These are phyloP conservation scores for Acronicta psi DNA, from an alignment of 2,888 invertebrate species.

Conservation along the genomic window DNA sequence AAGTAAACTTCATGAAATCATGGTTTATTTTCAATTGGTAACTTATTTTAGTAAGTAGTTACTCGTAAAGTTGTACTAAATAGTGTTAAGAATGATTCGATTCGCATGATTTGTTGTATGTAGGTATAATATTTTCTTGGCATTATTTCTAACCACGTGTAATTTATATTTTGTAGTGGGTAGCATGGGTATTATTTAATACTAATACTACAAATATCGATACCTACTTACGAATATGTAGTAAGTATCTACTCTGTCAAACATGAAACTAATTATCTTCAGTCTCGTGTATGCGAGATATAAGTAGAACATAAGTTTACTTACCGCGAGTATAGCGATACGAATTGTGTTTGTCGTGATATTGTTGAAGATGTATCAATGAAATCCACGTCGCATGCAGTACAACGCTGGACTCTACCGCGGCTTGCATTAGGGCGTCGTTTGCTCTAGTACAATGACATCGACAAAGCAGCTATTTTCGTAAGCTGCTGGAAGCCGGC, in stretches of 20 bases:
- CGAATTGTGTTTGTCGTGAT: conserved; percentile 7
- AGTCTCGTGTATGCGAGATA: background rate
- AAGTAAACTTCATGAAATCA: conserved; percentile 17
- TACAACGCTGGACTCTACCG: conserved; percentile 55
- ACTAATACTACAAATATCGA: too few relatives aligned
- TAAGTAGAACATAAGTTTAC: background rate
- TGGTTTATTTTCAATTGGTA: background rate
- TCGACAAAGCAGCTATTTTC: conserved; percentile 85
- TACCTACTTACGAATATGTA: too few relatives aligned
- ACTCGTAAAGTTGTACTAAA: too few relatives aligned
- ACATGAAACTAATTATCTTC: background rate
- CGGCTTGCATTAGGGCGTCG: conserved; percentile 66
- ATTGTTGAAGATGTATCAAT: conserved; percentile 47
- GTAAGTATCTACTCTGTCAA: too few relatives aligned
- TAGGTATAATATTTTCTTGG: conserved; percentile 24
- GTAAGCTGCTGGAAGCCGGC: conserved; percentile 82
- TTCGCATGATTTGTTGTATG: too few relatives aligned
- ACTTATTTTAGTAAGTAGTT: conserved; percentile 4
- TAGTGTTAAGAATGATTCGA: too few relatives aligned
- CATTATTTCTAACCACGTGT: conserved; percentile 20
- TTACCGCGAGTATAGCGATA: conserved; percentile 1
- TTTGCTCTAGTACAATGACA: conserved; percentile 86
- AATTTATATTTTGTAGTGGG: conserved; percentile 9
- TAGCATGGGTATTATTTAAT: background rate
- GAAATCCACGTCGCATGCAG: conserved; percentile 43